Evolutionary conservation across 1,140 invertebrate species (phyloP), one percentile per base, ranked within the genome.

Genomic region (Aphidius gifuensis): DNA sequence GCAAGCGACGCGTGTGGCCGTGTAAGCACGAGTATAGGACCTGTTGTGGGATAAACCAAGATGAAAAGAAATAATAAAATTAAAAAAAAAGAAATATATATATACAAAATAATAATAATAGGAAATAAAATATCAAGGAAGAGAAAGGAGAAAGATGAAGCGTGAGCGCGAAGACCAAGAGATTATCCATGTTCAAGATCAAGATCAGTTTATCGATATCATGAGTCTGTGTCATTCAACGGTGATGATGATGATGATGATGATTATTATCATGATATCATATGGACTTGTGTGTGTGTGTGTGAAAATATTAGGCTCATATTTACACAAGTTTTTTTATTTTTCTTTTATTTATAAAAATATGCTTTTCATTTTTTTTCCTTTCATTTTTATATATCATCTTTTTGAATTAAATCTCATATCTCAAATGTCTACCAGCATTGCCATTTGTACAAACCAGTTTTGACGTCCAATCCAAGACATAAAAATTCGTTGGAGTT

Each of bases 171-270:
- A 51, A 11, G 60, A 61, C 45, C 48, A 61, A 54, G 57, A 40
- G 39, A 54, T 54, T 54, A 54, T 54, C 51, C 9, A 39, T 9
- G 38, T 23, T 39, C 43, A 44, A 11, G 43, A 44, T 44, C 43
- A 40, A 32, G 51, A 54, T 54, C 51, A 54, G 51, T 54, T 54
- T 32, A 54, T 54, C 51, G 51, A 54, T 32, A 54, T 54, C 51
- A 38, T 32, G 23, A 40, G 21, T 40, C 23, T 32, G 23, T 32
- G 32, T 54, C 51, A 54, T 54, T 54, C 51, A 54, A 54, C 51
- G 5, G 11, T 42, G 6, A 40, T 54, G 21, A 54, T 54, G 21
- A 40, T 53, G n/a, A 53, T 8, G 43, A 44, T 44, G 43, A 44
- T 7, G 9, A 8, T 8, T 2, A 11, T 11, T 44, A 8, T 44